phyloP scores from a whole-genome alignment of 2,888 invertebrate species.

The Drosophila rellima region DNA sequence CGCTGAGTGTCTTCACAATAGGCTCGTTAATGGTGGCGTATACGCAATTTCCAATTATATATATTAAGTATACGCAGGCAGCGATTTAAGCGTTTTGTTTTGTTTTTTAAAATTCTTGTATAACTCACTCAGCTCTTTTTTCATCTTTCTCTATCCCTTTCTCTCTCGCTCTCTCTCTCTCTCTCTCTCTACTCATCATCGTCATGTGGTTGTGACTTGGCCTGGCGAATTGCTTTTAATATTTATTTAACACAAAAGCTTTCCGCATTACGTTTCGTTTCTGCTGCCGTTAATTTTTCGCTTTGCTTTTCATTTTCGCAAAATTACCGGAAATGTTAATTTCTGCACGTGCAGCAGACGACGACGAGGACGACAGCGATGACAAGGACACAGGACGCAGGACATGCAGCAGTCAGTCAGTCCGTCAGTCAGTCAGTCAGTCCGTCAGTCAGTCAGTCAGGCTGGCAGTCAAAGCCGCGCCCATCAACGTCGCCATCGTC shows the following conservation, averaged over 20 bases:
- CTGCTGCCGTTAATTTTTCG: constrained; percentile 78
- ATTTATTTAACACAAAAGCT: constrained; percentile 81
- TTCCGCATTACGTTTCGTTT: constrained; percentile 79
- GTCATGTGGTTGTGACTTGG: constrained; percentile 52
- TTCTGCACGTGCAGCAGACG: constrained; percentile 80
- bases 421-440: constrained; percentile 15
- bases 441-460: constrained; percentile 46
- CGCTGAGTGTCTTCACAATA: constrained; percentile 60
- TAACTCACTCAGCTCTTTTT: constrained; percentile 41
- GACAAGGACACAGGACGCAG: constrained; percentile 62
- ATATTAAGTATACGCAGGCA: constrained; percentile 53
- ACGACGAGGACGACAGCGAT: constrained; percentile 19
- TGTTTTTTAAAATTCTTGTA: constrained; percentile 61
- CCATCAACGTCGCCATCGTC: constrained; percentile 68
- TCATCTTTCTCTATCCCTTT: neutral
- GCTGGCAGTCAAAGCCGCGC: constrained; percentile 69
- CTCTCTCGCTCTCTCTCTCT: neutral
- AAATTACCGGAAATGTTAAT: constrained; percentile 82
- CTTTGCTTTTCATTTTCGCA: constrained; percentile 82
- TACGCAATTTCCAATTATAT: constrained; percentile 81
- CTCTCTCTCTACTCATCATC: constrained; percentile 26
- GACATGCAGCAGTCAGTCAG: constrained; percentile 19
- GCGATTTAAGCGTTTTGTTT: constrained; percentile 62
- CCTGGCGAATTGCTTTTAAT: constrained; percentile 77
- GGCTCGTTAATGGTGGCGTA: constrained; percentile 77